Percentiles rank a stretch among this genome's conserved stretches.
Evolutionary conservation across 2,797 vertebrate species (phyloP).

Genomic region (Myotis vivesi): DNA sequence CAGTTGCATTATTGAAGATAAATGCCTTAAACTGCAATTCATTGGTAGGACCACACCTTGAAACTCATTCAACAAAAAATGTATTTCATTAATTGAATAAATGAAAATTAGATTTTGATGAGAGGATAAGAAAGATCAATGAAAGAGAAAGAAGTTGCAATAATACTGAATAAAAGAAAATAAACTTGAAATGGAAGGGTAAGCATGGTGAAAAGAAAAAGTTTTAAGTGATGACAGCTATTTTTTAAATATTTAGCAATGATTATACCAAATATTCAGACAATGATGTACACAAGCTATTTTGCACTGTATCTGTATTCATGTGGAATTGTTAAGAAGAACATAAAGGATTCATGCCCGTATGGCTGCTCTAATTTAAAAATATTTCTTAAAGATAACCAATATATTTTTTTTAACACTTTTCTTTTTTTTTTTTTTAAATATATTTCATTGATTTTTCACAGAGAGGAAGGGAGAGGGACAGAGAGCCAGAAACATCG

Average conservation of each 20-base stretch:
- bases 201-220: not conserved
- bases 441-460: too few species aligned
- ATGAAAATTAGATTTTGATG: conserved; percentile 31
- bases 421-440: too few species aligned
- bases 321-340: not conserved
- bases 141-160: not conserved
- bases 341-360: not conserved
- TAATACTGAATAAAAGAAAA: not conserved
- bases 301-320: not conserved
- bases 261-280: not conserved
- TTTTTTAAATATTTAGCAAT: conserved; percentile 16
- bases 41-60: not conserved
- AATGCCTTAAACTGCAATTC: not conserved
- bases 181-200: not conserved
- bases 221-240: not conserved
- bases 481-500: too few species aligned
- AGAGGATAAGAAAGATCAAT: conserved; percentile 8
- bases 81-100: not conserved
- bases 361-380: conserved; percentile 16
- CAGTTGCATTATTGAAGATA: conserved; percentile 9
- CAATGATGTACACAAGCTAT: not conserved
- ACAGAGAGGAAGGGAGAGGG: too few species aligned
- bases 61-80: not conserved
- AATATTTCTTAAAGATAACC: conserved; percentile 30
- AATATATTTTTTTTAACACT: too few species aligned